phyloP scores from a whole-genome alignment of 92 coral and sea anemone species.

The Paragorgia papillata region DNA sequence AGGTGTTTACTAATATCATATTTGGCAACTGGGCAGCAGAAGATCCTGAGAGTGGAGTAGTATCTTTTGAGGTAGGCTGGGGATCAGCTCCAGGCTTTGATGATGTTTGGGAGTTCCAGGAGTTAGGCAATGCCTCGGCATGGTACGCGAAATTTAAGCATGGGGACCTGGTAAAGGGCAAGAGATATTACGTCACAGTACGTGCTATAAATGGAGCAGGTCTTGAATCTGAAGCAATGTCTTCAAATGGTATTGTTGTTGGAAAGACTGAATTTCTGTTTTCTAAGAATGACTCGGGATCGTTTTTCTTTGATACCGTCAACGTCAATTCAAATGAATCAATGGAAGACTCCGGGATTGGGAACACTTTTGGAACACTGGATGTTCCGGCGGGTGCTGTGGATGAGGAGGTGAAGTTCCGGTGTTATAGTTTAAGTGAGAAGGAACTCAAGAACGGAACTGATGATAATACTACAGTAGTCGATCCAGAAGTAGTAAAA shows the following conservation, averaged over 20 bases:
- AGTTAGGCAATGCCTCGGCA: constrained; percentile 84
- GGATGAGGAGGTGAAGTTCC: constrained; percentile 73
- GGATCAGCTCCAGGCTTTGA: constrained; percentile 83
- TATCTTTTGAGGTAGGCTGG: constrained; percentile 96
- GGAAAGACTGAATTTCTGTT: constrained; percentile 94
- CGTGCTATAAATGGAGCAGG: constrained; percentile 93
- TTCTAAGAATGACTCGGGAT: constrained; percentile 71
- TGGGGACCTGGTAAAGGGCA: constrained; percentile 63
- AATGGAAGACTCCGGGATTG: constrained; percentile 77
- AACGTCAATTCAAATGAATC: constrained; percentile 70
- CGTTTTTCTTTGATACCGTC: constrained; percentile 89
- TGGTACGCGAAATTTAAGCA: constrained; percentile 90
- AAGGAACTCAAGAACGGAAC: constrained; percentile 63
- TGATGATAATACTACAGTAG: constrained; percentile 76
- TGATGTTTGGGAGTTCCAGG: constrained; percentile 75
- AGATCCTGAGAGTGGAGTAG: constrained; percentile 87
- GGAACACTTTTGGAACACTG: constrained; percentile 83
- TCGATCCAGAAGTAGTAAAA: constrained; percentile 65
- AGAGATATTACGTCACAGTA: constrained; percentile 80
- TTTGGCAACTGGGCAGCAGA: constrained; percentile 81
- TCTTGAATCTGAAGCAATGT: constrained; percentile 68
- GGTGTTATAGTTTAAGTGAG: constrained; percentile 71
- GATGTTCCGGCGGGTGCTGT: constrained; percentile 85
- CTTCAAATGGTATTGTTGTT: constrained; percentile 89
- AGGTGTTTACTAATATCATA: constrained; percentile 54